These are phyloP conservation scores for Mus caroli DNA, from an alignment of 2,797 vertebrate genomes.

Conservation along the genomic window DNA sequence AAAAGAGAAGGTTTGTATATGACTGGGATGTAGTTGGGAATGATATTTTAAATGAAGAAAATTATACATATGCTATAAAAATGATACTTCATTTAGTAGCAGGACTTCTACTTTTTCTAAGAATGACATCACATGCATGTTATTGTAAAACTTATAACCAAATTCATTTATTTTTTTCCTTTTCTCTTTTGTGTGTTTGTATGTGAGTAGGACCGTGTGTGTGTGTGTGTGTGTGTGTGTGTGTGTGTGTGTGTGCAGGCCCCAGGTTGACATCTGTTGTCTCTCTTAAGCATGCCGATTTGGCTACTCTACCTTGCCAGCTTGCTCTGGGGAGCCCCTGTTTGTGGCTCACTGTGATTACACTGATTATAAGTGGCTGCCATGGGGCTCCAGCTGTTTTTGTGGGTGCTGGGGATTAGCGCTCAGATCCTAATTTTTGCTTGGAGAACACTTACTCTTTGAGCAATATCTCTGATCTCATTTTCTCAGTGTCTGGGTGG, in stretches of 20 bases:
- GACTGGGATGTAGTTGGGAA: background rate
- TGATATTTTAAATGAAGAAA: background rate
- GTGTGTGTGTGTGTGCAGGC: no score
- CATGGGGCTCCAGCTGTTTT: background rate
- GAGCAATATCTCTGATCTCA: background rate
- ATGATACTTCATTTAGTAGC: background rate
- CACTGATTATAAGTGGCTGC: background rate
- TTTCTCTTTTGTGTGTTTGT: background rate
- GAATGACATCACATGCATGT: constrained; percentile 15
- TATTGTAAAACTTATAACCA: constrained; percentile 42
- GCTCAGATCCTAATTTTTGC: background rate
- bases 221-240: background rate
- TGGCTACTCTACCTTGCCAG: background rate
- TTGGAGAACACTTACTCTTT: background rate
- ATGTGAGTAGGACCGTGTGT: background rate
- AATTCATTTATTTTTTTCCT: background rate
- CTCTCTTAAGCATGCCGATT: background rate
- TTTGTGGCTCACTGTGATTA: background rate
- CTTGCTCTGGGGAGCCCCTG: background rate
- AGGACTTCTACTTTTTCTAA: background rate
- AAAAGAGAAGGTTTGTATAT: background rate
- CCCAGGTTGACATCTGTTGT: background rate
- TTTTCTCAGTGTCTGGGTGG: constrained; percentile 15
- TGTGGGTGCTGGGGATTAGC: background rate
- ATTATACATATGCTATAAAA: constrained; percentile 14